A percentile compares a stretch with the other conserved stretches of the same genome.
These are phyloP conservation scores for Galeopsomyia nigrocyanea DNA, from an alignment of 2,888 invertebrate genomes.

Conservation along the genomic window DNA sequence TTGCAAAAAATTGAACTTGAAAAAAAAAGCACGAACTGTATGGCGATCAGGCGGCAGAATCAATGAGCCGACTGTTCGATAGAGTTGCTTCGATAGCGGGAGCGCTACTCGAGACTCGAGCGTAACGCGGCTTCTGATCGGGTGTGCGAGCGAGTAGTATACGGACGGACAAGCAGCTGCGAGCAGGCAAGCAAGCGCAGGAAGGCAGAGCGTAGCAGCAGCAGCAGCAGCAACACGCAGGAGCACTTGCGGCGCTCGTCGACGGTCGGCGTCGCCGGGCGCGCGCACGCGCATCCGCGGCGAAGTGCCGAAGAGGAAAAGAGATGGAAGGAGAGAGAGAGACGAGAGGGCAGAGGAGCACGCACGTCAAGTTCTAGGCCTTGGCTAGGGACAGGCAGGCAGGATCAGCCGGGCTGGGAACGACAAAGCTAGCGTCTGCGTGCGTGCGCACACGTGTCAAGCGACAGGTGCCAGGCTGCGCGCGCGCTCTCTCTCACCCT, in stretches of 20 bases:
- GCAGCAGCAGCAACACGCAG: slow-evolving; percentile 5
- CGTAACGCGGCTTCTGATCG: slow-evolving; percentile 25
- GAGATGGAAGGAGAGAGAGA: background rate
- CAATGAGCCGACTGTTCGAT: no score
- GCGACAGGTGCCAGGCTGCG: no score
- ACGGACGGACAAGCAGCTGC: background rate
- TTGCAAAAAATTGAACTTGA: no score
- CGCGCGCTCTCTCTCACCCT: no score
- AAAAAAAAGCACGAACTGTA: no score
- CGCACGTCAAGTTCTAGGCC: background rate
- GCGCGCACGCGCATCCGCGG: slow-evolving; percentile 17
- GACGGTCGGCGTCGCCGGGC: background rate
- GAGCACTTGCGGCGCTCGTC: slow-evolving; percentile 7
- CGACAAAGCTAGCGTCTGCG: no score
- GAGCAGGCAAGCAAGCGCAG: background rate
- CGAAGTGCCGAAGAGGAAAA: background rate
- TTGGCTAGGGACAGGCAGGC: slow-evolving; percentile 1
- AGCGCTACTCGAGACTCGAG: background rate
- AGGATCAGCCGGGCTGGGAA: slow-evolving; percentile 4
- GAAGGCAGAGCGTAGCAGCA: background rate
- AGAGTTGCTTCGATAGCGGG: no score
- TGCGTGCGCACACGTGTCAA: no score
- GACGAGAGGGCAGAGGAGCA: background rate
- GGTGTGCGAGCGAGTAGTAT: no score
- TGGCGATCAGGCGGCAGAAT: no score